Base-by-base conservation (phyloP, 2,797 vertebrate species). In the Ispidina lecontei region DNA sequence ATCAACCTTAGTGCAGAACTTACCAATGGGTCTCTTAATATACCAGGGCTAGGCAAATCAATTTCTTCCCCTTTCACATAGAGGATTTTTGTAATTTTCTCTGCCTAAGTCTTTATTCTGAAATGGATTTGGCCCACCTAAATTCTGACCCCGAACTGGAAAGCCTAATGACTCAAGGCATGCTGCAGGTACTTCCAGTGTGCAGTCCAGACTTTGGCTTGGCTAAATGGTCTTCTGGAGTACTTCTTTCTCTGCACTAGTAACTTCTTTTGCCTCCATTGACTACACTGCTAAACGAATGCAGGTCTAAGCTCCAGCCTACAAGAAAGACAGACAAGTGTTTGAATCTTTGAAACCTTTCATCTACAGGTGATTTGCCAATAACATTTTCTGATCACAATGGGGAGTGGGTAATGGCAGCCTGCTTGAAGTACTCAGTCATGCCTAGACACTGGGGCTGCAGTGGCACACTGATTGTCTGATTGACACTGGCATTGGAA, bases 361-460 rank as follows among this genome's bases (percentile, higher is more conserved):
- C 56, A 29, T 63, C 44, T 79, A 14, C 19, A 41, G 6, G 23
- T 31, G 1, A 56, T 80, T 58, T 73, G 23, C 33, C 2, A 2
- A 15, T 35, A 54, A 22, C 11, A 22, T 31, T 29, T 73, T 47
- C 33, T 64, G 29, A 9, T 70, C 19, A 44, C 65, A 90, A 80
- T 68, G 71, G 14, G 5, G 15, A 73, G 28, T 8, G 7, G 25
- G 49, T 76, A 67, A 69, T n/a, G 8, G 33, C 60, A 75, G 59
- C 84, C 80, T 52, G 78, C 87, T 94, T 94, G 90, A 87, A 54
- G 22, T 11, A 7, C 73, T 93, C 46, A 74, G 29, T 87, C 20
- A n/a, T 55, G 67, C 35, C 54, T 14, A 20, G 73, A 21, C 47
- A 55, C 43, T 46, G 35, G 10, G 17, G 44, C 67, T 82, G 47